Base-by-base conservation (phyloP, 1,140 invertebrate genomes). In the Bombus breviceps region DNA sequence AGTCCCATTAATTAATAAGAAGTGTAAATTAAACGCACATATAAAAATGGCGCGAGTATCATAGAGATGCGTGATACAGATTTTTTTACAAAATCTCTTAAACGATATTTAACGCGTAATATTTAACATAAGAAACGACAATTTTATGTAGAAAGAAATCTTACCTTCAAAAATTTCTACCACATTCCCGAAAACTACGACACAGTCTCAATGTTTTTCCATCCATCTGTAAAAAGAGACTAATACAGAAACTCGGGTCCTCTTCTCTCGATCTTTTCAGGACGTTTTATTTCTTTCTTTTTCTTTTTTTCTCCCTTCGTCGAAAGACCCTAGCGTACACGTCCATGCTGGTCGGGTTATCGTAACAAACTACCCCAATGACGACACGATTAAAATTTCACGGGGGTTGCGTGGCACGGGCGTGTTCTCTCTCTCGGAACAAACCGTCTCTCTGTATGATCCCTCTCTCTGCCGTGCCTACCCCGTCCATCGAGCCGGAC, bases 351-450 rank as follows among this genome's bases (percentile, higher is more conserved):
- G 92, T 93, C 91, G 85, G 88, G 90, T 93, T 94, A 94, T 94
- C 91, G 92, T 92, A 93, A 93, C 93, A 93, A 94, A 94, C 93
- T 94, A 93, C 91, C 91, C 92, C 92, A 93, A 93, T 93, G 92
- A 93, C 92, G 92, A 93, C 91, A 92, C 92, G 92, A 93, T 93
- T 93, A 93, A 93, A 93, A 93, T 93, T 94, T 94, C 90, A 94
- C 92, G 90, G 92, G 89, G 91, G 91, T 91, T 87, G 81, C 92
- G 86, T 92, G 85, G 83, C 87, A 84, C 91, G 93, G 93, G 86
- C 77, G 86, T 87, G 87, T 84, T 76, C 69, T 89, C 84, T 72
- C 81, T 72, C 79, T 89, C 83, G 87, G 89, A 87, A 90, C 91
- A 92, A 92, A 92, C 89, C 86, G 78, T 92, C 89, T 78, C 85